Base-by-base conservation (phyloP, 2,113 vertebrate species). In the Percopsis transmontana region DNA sequence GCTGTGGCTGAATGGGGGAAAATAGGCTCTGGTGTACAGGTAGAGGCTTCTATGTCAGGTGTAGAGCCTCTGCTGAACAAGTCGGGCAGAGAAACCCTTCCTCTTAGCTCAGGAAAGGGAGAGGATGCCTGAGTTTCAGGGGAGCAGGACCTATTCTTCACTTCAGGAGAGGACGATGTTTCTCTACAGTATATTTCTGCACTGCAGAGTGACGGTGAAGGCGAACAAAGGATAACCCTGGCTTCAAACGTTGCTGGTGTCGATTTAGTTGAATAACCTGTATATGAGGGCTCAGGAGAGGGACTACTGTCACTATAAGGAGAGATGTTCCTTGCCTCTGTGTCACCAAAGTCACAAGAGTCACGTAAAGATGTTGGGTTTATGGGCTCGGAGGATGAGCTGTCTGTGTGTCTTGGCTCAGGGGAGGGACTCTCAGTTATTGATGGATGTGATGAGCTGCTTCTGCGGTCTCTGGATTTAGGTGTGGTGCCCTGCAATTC, bases 31-130 rank as follows among this genome's bases (percentile, higher is more conserved):
- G 74, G 56, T 11, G 45, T 71, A 51, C n/a, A 20, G 27, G 58
- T 13, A 51, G 27, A 67, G 41, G 69, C 62, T 51, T 79, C 62
- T 19, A 67, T 63, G 24, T 87, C 84, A 44, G 88, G 85, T 14
- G 85, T 87, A 38, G 77, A 89, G 50, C 51, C 62, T 88, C 80
- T 84, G 62, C 87, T 90, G 18, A 89, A 76, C 18, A 91, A 73
- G 78, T 91, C 85, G 70, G 74, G 87, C 40, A 90, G 24, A 14
- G 80, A 88, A 5, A 91, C 54, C 61, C 80, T 88, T 41, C 83
- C 70, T 76, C 69, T 62, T n/a, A 62, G 51, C 6, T 87, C 86
- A 27, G 59, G 52, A 54, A 71, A 77, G 48, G 85, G 76, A 66
- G 89, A 86, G 33, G 74, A 81, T 27, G 66, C 51, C 61, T 63